Evolutionary conservation across 2,888 invertebrate species (phyloP).

Genomic region (Xestoiulus laeticollis): DNA sequence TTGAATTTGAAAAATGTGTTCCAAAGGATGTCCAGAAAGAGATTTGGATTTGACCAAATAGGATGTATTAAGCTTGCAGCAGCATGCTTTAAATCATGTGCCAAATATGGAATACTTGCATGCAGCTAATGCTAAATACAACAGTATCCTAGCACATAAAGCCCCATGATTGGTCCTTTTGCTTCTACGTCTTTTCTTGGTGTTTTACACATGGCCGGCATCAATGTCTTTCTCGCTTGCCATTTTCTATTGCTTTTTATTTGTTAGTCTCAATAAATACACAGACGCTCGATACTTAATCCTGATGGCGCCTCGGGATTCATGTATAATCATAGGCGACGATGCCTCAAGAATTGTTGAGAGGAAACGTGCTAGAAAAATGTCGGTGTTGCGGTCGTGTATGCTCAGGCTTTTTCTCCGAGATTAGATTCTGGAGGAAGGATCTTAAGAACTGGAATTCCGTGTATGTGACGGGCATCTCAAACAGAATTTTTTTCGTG

Average conservation of each 20-base stretch:
- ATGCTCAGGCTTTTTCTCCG: neutral
- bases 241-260: neutral
- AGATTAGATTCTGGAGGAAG: slow-evolving; percentile 15
- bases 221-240: neutral
- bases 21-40: no score
- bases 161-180: neutral
- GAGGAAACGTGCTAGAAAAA: neutral
- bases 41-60: no score
- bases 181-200: neutral
- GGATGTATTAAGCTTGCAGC: no score
- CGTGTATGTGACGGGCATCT: neutral
- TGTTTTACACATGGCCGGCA: neutral
- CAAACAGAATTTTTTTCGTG: neutral
- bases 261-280: neutral
- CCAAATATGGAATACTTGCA: no score
- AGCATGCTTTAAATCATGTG: no score
- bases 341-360: neutral
- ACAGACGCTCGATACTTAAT: slow-evolving; percentile 5
- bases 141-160: no score
- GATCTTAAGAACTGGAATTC: neutral
- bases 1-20: no score
- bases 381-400: neutral
- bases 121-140: no score
- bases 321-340: neutral
- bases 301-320: slow-evolving; percentile 22